Evolutionary conservation across 2,113 vertebrate genomes (phyloP).

Genomic region (Glareola pratincola): DNA sequence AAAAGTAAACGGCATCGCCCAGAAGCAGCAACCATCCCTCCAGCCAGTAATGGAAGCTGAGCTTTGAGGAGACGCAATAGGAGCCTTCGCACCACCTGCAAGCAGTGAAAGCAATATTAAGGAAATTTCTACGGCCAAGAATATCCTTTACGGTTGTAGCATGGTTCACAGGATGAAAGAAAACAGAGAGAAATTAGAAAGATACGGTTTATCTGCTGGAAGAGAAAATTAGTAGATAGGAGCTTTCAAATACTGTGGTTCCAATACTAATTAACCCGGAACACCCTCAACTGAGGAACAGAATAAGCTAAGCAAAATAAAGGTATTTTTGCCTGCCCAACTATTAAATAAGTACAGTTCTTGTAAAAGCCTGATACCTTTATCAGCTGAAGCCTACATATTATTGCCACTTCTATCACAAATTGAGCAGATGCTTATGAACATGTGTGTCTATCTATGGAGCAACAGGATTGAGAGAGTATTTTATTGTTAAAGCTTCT

Average conservation of each 20-base stretch:
- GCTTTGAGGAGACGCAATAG: neutral
- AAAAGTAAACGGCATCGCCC: neutral
- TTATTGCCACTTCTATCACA: neutral
- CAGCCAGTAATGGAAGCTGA: neutral
- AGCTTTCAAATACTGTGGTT: neutral
- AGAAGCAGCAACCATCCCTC: neutral
- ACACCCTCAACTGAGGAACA: accelerated
- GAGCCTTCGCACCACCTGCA: neutral
- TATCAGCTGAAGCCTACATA: neutral
- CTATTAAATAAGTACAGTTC: neutral
- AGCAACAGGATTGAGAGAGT: neutral
- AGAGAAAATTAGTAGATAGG: neutral
- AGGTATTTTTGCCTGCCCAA: neutral
- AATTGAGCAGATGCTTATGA: accelerated
- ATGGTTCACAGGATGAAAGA: neutral
- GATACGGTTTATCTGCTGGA: neutral
- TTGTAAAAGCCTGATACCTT: neutral
- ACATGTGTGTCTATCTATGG: neutral
- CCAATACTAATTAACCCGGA: neutral
- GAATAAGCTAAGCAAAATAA: neutral
- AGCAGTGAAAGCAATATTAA: neutral
- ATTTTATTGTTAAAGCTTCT: neutral
- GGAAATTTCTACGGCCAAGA: neutral
- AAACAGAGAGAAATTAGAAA: neutral
- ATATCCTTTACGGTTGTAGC: neutral